A percentile compares a stretch with the other conserved stretches of the same genome.
phyloP scores from a whole-genome alignment of 2,888 invertebrate genomes.

The Sarcophaga rosellei region DNA sequence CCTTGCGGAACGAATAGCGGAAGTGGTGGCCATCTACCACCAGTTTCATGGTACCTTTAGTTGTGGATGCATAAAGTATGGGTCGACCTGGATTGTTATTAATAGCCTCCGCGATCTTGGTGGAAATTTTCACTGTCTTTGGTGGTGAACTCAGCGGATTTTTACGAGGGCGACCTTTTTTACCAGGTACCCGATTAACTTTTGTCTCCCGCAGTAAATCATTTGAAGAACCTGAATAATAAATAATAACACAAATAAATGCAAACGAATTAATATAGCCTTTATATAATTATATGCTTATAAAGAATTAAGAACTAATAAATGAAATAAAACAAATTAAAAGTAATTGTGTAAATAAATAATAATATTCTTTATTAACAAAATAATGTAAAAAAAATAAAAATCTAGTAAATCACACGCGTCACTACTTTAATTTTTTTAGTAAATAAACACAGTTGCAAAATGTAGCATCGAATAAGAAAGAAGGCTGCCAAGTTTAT shows the following conservation, averaged over 20 bases:
- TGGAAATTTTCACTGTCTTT: slow-evolving; percentile 70
- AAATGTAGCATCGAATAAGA: not conserved
- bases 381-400: slow-evolving; percentile 32
- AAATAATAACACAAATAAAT: not conserved
- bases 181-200: slow-evolving; percentile 24
- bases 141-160: not conserved
- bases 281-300: not conserved
- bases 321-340: slow-evolving; percentile 57
- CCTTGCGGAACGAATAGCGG: slow-evolving; percentile 78
- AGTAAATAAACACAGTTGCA: slow-evolving; percentile 22
- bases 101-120: slow-evolving; percentile 74
- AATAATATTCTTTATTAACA: slow-evolving; percentile 46
- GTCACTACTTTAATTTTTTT: slow-evolving; percentile 46
- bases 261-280: slow-evolving; percentile 4
- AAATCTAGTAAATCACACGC: slow-evolving; percentile 52
- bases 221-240: slow-evolving; percentile 6
- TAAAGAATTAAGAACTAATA: slow-evolving; percentile 1
- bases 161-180: slow-evolving; percentile 71
- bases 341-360: slow-evolving; percentile 25
- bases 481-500: not conserved
- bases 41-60: slow-evolving; percentile 80
- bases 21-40: slow-evolving; percentile 79
- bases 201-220: slow-evolving; percentile 2
- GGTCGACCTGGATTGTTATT: slow-evolving; percentile 70
- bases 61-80: slow-evolving; percentile 78